These are phyloP conservation scores for Oeneis ivallda DNA, from an alignment of 2,888 invertebrate species.

Conservation along the genomic window DNA sequence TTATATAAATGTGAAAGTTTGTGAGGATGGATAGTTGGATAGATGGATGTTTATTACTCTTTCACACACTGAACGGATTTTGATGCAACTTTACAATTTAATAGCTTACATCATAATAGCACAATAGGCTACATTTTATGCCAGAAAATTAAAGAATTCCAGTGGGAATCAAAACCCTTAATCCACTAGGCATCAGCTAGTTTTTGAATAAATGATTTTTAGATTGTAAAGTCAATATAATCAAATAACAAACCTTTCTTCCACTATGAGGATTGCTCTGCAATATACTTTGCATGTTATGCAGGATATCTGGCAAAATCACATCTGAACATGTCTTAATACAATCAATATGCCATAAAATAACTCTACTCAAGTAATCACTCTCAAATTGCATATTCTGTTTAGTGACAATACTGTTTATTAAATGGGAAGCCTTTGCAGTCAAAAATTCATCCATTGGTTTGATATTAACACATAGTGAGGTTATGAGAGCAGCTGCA, in stretches of 20 bases:
- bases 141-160: too few relatives aligned
- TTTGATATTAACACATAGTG: slow-evolving; percentile 61
- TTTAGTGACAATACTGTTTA: slow-evolving; percentile 77
- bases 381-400: slow-evolving; percentile 73
- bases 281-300: slow-evolving; percentile 68
- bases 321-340: slow-evolving; percentile 65
- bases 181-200: too few relatives aligned
- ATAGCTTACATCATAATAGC: too few relatives aligned
- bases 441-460: slow-evolving; percentile 78
- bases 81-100: too few relatives aligned
- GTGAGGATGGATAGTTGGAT: too few relatives aligned
- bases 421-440: slow-evolving; percentile 81
- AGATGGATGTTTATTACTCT: too few relatives aligned
- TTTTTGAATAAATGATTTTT: too few relatives aligned
- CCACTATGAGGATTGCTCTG: slow-evolving; percentile 55
- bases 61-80: too few relatives aligned
- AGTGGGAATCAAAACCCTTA: too few relatives aligned
- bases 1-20: too few relatives aligned
- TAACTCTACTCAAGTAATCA: slow-evolving; percentile 57
- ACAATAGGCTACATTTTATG: too few relatives aligned
- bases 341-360: slow-evolving; percentile 73
- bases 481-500: slow-evolving; percentile 57
- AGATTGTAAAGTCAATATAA: too few relatives aligned
- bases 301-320: slow-evolving; percentile 68
- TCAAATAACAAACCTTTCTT: slow-evolving; percentile 51